These are phyloP conservation scores for Phasia obesa DNA, from an alignment of 2,888 invertebrate genomes.

Conservation along the genomic window DNA sequence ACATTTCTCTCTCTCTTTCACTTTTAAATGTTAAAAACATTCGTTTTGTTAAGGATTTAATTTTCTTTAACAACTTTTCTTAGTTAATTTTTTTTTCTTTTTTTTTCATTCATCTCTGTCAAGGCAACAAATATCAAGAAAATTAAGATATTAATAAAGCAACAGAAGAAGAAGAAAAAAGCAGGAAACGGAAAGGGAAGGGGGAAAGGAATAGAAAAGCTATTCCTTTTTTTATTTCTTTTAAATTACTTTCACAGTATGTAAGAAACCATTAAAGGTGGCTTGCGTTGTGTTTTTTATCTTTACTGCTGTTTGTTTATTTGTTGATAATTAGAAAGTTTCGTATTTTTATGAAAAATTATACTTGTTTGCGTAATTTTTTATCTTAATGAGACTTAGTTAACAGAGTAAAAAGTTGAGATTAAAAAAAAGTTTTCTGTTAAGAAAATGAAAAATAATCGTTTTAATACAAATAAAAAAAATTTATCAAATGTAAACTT, in stretches of 20 bases:
- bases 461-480: not conserved
- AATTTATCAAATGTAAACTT: no score
- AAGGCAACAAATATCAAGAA: slow-evolving; percentile 45
- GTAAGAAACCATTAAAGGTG: slow-evolving; percentile 45
- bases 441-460: not conserved
- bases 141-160: slow-evolving; percentile 49
- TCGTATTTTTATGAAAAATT: slow-evolving; percentile 10
- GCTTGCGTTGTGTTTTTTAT: not conserved
- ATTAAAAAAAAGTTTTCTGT: not conserved
- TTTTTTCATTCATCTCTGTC: slow-evolving; percentile 23
- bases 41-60: slow-evolving; percentile 59
- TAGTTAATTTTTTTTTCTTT: slow-evolving; percentile 4
- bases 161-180: slow-evolving; percentile 2
- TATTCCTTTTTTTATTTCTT: slow-evolving; percentile 41
- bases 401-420: not conserved
- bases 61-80: slow-evolving; percentile 62
- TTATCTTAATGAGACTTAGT: slow-evolving; percentile 10
- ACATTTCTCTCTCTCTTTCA: not conserved
- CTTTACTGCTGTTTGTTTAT: slow-evolving; percentile 28
- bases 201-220: slow-evolving; percentile 21
- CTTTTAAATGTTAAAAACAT: slow-evolving; percentile 31
- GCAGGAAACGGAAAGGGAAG: slow-evolving; percentile 18
- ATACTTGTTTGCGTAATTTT: slow-evolving; percentile 6
- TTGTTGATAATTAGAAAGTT: slow-evolving; percentile 66
- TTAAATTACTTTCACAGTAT: slow-evolving; percentile 35